Conservation (phyloP, 2,888 invertebrate species). For the Ernsta delagoae region DNA sequence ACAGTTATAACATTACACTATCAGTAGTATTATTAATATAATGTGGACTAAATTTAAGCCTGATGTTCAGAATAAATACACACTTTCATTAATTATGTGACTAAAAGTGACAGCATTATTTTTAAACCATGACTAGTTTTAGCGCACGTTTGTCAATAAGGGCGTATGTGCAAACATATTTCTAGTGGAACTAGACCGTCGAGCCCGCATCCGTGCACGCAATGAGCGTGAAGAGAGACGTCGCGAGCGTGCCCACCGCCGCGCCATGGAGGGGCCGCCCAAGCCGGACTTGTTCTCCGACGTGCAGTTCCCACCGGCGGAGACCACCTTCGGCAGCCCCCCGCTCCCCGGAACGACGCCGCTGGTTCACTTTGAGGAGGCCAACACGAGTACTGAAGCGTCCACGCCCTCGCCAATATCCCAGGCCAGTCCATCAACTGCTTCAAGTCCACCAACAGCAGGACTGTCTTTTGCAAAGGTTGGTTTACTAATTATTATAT, state of each 20-base stretch:
- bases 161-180: too few relatives aligned
- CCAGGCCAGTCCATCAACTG: conserved; percentile 36
- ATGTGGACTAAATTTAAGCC: too few relatives aligned
- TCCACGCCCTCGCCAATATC: conserved; percentile 1
- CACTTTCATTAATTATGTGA: too few relatives aligned
- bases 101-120: too few relatives aligned
- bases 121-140: too few relatives aligned
- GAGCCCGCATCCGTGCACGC: conserved; percentile 88
- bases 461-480: conserved; percentile 81
- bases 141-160: too few relatives aligned
- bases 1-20: too few relatives aligned
- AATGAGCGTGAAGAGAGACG: conserved; percentile 91
- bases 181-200: conserved; percentile 50
- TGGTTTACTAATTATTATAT: neutral
- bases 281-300: conserved; percentile 86
- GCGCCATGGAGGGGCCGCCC: conserved; percentile 88
- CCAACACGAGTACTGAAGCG: conserved; percentile 4
- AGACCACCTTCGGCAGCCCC: conserved; percentile 52
- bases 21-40: too few relatives aligned
- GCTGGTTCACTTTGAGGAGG: conserved; percentile 3
- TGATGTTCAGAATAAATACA: too few relatives aligned
- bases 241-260: conserved; percentile 91
- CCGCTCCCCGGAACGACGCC: conserved; percentile 42
- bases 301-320: conserved; percentile 68
- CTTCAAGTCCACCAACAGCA: conserved; percentile 57